Base-by-base conservation (phyloP, 2,888 invertebrate species). In the Lasioglossum pauxillum region DNA sequence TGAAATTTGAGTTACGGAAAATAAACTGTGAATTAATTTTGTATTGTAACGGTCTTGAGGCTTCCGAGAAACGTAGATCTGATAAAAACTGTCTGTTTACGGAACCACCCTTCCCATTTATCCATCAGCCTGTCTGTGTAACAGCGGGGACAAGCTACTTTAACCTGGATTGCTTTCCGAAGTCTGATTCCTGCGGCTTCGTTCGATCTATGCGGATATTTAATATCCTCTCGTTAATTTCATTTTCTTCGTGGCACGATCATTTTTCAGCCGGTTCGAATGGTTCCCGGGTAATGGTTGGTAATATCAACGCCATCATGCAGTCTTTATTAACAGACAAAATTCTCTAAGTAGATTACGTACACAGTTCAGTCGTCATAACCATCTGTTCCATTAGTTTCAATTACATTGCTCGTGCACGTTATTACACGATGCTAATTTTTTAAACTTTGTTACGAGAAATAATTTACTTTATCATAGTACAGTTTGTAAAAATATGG, bases 191-290 rank as follows among this genome's bases (percentile, higher is more conserved):
- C 46, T 46, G 31, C 35, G 69, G 75, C 57, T 60, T 49, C 57
- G 60, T 71, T 75, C 83, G 82, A 83, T 81, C 75, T 75, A 60
- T 60, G 75, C 12, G 75, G 69, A 53, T 46, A 83, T 75, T 82
- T 82, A 83, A 82, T 76, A 71, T 7, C 31, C 16, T n/a, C 49
- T 72, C 83, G 75, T 83, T 82, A 82, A 83, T 83, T 75, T 82
- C 75, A 83, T 83, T 82, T 75, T 82, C 71, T 82, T 49, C 38
- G 64, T 82, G 82, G 82, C 49, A 53, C 41, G 72, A 38, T 64
- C 72, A 83, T 83, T 83, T 83, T 83, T 83, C 83, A 83, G 53
- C 31, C 53, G 12, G 49, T 44, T 19, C 46, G 57, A 67, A 80
- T 75, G 27, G 74, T 75, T 60, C 46, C 23, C 57, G 83, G 71